Evolutionary conservation across 2,888 invertebrate genomes (phyloP), one percentile per base, ranked within the genome.

Genomic region (Hetaerina titia): DNA sequence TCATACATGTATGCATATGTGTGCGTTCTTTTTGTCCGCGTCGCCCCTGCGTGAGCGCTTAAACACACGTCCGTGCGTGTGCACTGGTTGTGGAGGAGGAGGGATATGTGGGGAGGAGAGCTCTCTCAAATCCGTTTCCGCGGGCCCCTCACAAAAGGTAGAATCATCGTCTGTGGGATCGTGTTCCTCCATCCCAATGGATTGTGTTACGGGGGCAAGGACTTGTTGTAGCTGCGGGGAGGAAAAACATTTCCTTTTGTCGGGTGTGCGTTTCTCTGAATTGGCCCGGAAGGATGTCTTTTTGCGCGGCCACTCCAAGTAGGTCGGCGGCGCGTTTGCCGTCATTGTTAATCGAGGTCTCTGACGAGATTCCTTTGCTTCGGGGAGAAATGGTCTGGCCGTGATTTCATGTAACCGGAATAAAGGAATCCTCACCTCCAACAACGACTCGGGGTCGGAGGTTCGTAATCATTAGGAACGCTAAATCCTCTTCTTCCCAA

Each of bases 51-150:
- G 45, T 45, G 45, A 45, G 45, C 45, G 45, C 45, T 45, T 45
- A 45, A 45, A 45, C 45, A 45, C 45, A 45, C 45, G 45, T 45
- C 45, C 45, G 45, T 45, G 45, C 45, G 45, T 45, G 45, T 45
- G 45, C 45, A 45, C 45, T 45, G 45, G 45, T 45, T 45, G 45
- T 45, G 45, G 45, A 45, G 45, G 45, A 45, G 45, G 45, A 45
- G 45, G 45, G 45, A 45, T 45, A 4, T 45, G 45, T 2, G n/a
- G 69, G n/a, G n/a, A 8, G 1, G 69, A 63, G 19, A 19, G 63
- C 63, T 63, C 63, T 63, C n/a, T 69, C 17, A n/a, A 69, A 69
- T 69, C n/a, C 69, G 69, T 69, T 69, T 69, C 69, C 69, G 69
- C 69, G n/a, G 45, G 45, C 45, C 45, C 2, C 45, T 69, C 69